These are phyloP conservation scores for Enteromius viviparus DNA, from an alignment of 2,797 vertebrate genomes.

Conservation along the genomic window DNA sequence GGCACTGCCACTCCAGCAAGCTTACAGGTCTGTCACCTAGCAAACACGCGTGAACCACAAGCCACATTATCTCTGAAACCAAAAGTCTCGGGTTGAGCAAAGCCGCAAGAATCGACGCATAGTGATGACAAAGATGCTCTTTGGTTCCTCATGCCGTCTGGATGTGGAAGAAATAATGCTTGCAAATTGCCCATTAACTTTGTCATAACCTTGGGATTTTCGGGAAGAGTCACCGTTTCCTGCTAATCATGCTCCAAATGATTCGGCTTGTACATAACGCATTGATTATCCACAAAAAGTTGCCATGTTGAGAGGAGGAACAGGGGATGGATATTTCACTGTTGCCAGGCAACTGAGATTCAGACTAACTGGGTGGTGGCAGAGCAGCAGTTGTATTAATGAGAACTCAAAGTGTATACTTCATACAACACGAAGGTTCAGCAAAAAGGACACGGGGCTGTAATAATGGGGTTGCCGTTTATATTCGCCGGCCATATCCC, in stretches of 20 bases:
- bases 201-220: slow-evolving; percentile 31
- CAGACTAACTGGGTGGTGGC: slow-evolving; percentile 71
- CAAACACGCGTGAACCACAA: slow-evolving; percentile 25
- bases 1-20: slow-evolving; percentile 71
- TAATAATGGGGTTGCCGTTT: slow-evolving; percentile 32
- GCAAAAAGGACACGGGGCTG: slow-evolving; percentile 39
- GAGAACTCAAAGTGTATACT: slow-evolving; percentile 72
- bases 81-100: background rate
- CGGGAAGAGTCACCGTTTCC: background rate
- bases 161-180: slow-evolving; percentile 12
- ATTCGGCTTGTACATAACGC: slow-evolving; percentile 53
- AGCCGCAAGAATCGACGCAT: background rate
- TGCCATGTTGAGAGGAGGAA: slow-evolving; percentile 34
- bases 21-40: slow-evolving; percentile 53
- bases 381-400: slow-evolving; percentile 72
- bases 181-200: slow-evolving; percentile 25
- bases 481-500: background rate
- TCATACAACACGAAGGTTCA: slow-evolving; percentile 57
- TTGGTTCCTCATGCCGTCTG: background rate
- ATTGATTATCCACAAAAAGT: slow-evolving; percentile 56
- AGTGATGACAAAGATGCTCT: background rate
- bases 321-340: slow-evolving; percentile 59
- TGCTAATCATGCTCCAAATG: slow-evolving; percentile 18
- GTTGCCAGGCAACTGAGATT: slow-evolving; percentile 76
- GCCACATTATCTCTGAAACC: slow-evolving; percentile 6